Evolutionary conservation across 92 coral and sea anemone genomes (phyloP).

Genomic region (Phenganax marumi): DNA sequence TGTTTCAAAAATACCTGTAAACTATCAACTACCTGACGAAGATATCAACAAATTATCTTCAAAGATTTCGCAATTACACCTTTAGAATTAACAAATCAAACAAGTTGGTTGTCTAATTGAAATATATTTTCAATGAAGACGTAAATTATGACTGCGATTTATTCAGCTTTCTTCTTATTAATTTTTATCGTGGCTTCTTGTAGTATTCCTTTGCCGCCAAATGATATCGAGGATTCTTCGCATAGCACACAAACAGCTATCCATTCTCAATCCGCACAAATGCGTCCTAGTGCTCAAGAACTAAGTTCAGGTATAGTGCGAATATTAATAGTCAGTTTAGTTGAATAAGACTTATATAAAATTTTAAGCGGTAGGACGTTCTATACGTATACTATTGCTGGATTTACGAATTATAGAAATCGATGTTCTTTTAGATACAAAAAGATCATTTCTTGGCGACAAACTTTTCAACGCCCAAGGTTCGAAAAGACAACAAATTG

Average conservation of each 20-base stretch:
- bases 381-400: neutral
- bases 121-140: constrained; percentile 17
- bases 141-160: constrained; percentile 18
- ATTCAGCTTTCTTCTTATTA: constrained; percentile 15
- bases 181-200: constrained; percentile 1
- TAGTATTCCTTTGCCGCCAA: constrained; percentile 24
- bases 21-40: constrained; percentile 15
- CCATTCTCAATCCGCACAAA: neutral
- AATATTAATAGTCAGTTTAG: neutral
- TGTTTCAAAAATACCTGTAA: neutral
- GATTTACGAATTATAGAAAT: neutral
- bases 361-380: neutral
- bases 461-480: neutral
- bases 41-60: neutral
- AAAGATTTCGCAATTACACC: neutral
- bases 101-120: neutral
- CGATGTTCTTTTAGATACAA: neutral
- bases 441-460: neutral
- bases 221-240: neutral
- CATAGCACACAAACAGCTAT: neutral
- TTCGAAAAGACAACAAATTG: neutral
- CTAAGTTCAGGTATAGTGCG: neutral
- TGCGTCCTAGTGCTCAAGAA: neutral
- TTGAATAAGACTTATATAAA: neutral
- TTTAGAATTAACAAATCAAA: too few species aligned